Evolutionary conservation across 2,113 vertebrate species (phyloP), one percentile per base, ranked within the genome.

Genomic region (Alethe diademata): DNA sequence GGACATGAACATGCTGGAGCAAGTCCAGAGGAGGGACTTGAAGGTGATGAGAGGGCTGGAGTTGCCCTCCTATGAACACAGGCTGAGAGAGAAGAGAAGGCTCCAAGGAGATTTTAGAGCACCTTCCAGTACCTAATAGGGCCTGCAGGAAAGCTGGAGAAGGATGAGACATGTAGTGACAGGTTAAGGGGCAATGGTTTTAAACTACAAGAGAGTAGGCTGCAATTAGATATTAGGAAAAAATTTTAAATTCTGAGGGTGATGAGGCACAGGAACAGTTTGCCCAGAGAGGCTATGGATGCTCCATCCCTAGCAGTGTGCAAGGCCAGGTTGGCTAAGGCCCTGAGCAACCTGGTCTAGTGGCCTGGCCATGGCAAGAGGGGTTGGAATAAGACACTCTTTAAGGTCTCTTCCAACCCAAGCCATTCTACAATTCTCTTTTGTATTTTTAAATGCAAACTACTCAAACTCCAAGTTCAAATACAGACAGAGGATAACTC

Each of bases 1-100:
- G 19, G 33, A 66, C 0, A 1, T 0, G 0, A 58, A 36, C 12
- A 22, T 66, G 19, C 35, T 13, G 50, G 15, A 66, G 23, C 14
- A 19, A 80, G 58, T n/a, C 19, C 36, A 66, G 22, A 43, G 14
- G 19, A 79, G 8, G 15, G 19, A 16, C 43, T 26, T 19, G 23
- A 57, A 65, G 36, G 60, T 36, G 43, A 28, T 10, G 8, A 57
- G 36, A 65, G 36, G 14, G 43, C 14, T 57, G 36, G 12, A 36
- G 12, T 43, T 43, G 36, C 58, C 43, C 67, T 80, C 26, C 51
- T 24, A 58, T 11, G 22, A 65, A 23, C 22, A 57, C 4, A 43
- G 22, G 26, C 33, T 88, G 58, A 50, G 43, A 36, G 38, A 50
- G 48, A 71, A 51, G 16, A 45, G 22, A 65, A 48, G 19, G 26